Evolutionary conservation across 2,113 vertebrate genomes (phyloP), one percentile per base, ranked within the genome.

Genomic region (Zosterops borbonicus): DNA sequence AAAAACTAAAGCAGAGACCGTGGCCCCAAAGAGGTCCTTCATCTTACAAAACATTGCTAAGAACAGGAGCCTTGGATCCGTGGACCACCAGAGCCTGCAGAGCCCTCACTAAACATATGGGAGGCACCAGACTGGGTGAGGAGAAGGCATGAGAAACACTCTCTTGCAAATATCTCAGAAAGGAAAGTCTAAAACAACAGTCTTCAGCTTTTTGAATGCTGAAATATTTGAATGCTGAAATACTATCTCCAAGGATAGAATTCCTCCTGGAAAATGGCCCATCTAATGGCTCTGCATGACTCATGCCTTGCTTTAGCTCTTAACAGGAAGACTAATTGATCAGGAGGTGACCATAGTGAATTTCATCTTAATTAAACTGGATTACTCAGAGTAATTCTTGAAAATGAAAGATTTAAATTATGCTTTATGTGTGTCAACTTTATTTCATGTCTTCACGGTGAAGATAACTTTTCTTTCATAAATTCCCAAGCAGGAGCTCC

Each of bases 401-500:
- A 75, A 89, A 92, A 71, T 16, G 11, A 73, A 89, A 68, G 41
- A 69, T 71, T 95, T 87, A 94, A 64, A 52, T 56, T 82, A 78
- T 79, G 69, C n/a, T 42, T 87, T 87, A 46, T 71, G 56, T 83
- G 90, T 95, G 68, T 78, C 92, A 96, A 86, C 87, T 94, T 92
- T 96, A 96, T 94, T 90, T 96, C 95, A 95, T 83, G 83, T 95
- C 94, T 96, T 95, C 95, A 69, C 0, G 79, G 64, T 94, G 92
- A 86, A 95, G 95, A 89, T 90, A 95, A 94, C 42, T 91, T 95
- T 97, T 96, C 94, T 96, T 94, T 96, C 94, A 95, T 70, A 95
- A 96, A 96, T 97, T 96, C 94, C 89, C 76, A 96, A 94, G 94
- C 87, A 94, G 93, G 92, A 96, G 79, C 79, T 96, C 95, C 95